Base-by-base conservation (phyloP, 2,113 vertebrate genomes). In the Pseudois nayaur region DNA sequence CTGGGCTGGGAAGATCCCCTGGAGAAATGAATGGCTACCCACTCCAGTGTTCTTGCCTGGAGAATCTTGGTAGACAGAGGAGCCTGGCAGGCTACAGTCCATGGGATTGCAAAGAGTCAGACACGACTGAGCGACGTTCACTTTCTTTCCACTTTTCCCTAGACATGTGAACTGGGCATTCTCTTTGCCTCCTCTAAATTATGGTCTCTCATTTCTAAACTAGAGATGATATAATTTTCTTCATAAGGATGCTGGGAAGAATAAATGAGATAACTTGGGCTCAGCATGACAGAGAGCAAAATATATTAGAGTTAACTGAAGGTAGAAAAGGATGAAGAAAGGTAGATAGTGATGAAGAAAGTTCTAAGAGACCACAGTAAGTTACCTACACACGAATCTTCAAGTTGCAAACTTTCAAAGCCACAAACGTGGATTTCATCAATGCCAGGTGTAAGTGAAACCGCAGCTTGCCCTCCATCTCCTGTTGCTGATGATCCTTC, bases 81-180 rank as follows among this genome's bases (percentile, higher is more conserved):
- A 43, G 36, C 23, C 23, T 43, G 71, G 71, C 29, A 33, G 6
- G 36, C 71, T 14, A 76, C 36, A 14, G 71, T 43, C 71, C 21
- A 8, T 43, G 71, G 71, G 36, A 43, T 27, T 27, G 36, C 23
- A 43, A 25, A 74, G 36, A 76, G 71, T 76, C 71, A 76, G 71
- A 76, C 71, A 43, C 0, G 10, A 43, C 71, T 43, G 36, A 76
- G 23, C 0, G 36, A 76, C 0, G 0, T 43, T 76, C 36, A 27
- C 71, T 76, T 43, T 43, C 36, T 76, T 76, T 43, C 71, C 0
- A 1, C 4, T 43, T 43, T 76, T 76, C 54, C 48, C 13, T 23
- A 36, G 4, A 27, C 76, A 33, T 9, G 2, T 85, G 40, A 82
- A 43, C 21, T 87, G 52, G 40, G 27, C 48, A n/a, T 48, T 15